phyloP scores from a whole-genome alignment of 2,113 vertebrate species.

The Dissostichus mawsoni region DNA sequence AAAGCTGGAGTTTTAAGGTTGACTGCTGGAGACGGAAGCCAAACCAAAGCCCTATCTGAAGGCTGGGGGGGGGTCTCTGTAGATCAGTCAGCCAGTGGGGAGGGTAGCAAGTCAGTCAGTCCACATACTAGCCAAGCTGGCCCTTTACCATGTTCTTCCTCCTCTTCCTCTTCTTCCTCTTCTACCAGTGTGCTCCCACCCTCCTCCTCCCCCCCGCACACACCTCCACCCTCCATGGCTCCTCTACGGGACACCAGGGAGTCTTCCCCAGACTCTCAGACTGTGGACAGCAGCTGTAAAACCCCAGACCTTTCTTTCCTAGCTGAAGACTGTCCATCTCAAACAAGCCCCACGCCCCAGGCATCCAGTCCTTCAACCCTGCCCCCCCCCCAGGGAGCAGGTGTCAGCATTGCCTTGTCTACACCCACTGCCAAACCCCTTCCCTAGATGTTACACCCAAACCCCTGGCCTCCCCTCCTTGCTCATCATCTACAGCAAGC shows the following conservation, averaged over 20 bases:
- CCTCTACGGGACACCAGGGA: constrained; percentile 81
- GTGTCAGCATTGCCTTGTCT: constrained; percentile 49
- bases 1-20: constrained; percentile 49
- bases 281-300: constrained; percentile 94
- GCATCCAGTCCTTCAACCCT: constrained; percentile 70
- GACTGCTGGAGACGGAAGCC: constrained; percentile 43
- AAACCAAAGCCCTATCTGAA: constrained; percentile 58
- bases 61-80: constrained; percentile 66
- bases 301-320: constrained; percentile 90
- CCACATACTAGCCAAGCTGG: constrained; percentile 77
- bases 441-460: constrained; percentile 75
- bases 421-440: constrained; percentile 64
- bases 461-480: constrained; percentile 76
- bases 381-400: constrained; percentile 57
- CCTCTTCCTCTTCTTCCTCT: constrained; percentile 79
- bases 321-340: constrained; percentile 81
- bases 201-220: constrained; percentile 81
- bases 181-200: constrained; percentile 81
- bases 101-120: constrained; percentile 72
- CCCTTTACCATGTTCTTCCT: constrained; percentile 82
- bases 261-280: constrained; percentile 92
- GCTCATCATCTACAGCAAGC: constrained; percentile 74
- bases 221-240: constrained; percentile 76
- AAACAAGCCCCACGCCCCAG: constrained; percentile 63
- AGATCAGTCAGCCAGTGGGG: constrained; percentile 66